These are phyloP conservation scores for Heliconius hermathena DNA, from an alignment of 1,140 invertebrate species.

Conservation along the genomic window DNA sequence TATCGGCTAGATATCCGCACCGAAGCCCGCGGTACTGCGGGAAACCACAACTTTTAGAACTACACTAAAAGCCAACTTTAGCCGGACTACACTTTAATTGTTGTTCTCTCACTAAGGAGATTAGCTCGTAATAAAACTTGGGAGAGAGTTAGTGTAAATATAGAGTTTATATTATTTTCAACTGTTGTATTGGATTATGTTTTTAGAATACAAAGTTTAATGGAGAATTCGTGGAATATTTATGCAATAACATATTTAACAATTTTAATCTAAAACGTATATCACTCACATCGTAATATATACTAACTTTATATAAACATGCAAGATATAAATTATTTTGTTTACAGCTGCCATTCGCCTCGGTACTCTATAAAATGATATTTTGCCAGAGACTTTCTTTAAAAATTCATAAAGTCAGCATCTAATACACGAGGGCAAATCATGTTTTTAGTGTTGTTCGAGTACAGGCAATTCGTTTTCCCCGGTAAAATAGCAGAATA, in stretches of 20 bases:
- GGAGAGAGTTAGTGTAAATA: neutral
- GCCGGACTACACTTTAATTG: conserved; percentile 45
- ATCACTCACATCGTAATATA: neutral
- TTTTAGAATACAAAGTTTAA: neutral
- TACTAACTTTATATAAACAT: neutral
- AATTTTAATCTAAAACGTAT: conserved; percentile 13
- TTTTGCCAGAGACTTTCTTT: conserved; percentile 31
- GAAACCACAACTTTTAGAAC: conserved; percentile 57
- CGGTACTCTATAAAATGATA: conserved; percentile 34
- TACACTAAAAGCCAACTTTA: conserved; percentile 47
- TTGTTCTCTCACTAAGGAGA: conserved; percentile 44
- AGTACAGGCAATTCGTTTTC: conserved; percentile 67
- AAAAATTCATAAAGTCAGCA: conserved; percentile 41
- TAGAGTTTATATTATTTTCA: neutral
- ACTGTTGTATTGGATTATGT: neutral
- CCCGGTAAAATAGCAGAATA: conserved; percentile 63
- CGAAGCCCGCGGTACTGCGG: conserved; percentile 40
- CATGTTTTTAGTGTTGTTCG: conserved; percentile 48
- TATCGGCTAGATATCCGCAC: conserved; percentile 68
- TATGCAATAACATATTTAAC: neutral
- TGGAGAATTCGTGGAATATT: neutral
- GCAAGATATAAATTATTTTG: conserved; percentile 23
- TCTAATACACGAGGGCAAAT: conserved; percentile 40
- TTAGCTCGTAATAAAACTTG: conserved; percentile 43
- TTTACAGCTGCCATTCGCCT: conserved; percentile 31